phyloP scores from a whole-genome alignment of 2,888 invertebrate genomes.

The Sesia bembeciformis region DNA sequence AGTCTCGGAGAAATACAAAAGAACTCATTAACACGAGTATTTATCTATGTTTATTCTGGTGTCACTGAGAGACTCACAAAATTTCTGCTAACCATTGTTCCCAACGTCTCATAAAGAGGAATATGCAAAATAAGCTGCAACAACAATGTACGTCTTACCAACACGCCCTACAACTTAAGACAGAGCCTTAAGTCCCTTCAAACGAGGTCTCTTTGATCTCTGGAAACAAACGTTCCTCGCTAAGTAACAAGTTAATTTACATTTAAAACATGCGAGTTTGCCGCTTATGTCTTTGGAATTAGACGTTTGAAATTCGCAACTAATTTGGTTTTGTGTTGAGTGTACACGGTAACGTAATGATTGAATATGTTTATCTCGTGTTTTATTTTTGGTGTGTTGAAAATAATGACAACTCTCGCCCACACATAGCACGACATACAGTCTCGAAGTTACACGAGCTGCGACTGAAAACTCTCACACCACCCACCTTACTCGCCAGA shows the following conservation, averaged over 20 bases:
- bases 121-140: neutral
- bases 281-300: conserved; percentile 2
- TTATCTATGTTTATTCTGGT: too few species aligned
- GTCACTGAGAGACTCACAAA: neutral
- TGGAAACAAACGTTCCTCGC: neutral
- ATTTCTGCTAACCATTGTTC: conserved; percentile 8
- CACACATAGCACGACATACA: too few species aligned
- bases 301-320: neutral
- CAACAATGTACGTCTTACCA: neutral
- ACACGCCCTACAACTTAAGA: neutral
- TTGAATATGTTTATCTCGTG: neutral
- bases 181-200: neutral
- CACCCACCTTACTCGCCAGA: too few species aligned
- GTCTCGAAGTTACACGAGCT: too few species aligned
- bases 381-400: neutral
- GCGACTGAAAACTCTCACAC: too few species aligned
- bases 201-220: neutral
- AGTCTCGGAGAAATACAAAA: too few species aligned
- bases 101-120: neutral
- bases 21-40: too few species aligned
- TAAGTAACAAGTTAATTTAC: neutral
- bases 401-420: too few species aligned
- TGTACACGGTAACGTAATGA: neutral
- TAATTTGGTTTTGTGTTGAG: neutral
- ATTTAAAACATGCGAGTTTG: neutral